These are phyloP conservation scores for Dysdera silvatica DNA, from an alignment of 1,140 invertebrate genomes.

Conservation along the genomic window DNA sequence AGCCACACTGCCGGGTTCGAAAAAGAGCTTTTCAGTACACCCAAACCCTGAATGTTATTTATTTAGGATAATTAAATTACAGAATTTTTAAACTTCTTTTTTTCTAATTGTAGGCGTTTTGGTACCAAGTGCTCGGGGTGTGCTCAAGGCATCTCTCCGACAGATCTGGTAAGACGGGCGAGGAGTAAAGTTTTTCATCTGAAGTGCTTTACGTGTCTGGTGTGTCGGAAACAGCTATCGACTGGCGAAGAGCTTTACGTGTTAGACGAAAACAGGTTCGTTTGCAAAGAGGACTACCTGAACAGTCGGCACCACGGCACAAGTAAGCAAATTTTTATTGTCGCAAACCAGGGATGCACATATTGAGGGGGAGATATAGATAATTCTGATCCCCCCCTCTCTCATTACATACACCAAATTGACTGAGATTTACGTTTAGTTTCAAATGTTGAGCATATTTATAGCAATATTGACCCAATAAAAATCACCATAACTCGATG, in stretches of 20 bases:
- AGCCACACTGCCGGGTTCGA: no score
- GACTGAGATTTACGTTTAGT: no score
- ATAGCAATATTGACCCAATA: no score
- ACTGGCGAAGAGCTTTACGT: slow-evolving; percentile 97
- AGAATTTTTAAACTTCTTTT: neutral
- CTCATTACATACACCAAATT: no score
- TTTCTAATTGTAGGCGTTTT: slow-evolving; percentile 67
- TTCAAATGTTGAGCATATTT: no score
- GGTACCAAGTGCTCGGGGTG: slow-evolving; percentile 97
- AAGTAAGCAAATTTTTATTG: no score
- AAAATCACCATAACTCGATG: no score
- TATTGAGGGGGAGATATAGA: no score
- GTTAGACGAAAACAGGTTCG: slow-evolving; percentile 94
- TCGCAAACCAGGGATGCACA: no score
- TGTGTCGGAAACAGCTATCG: slow-evolving; percentile 91
- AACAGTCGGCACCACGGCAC: slow-evolving; percentile 67
- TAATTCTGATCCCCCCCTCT: no score
- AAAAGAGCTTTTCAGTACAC: no score
- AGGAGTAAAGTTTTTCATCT: slow-evolving; percentile 96
- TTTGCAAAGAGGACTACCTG: slow-evolving; percentile 96
- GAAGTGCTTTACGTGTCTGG: slow-evolving; percentile 95
- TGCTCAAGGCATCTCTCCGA: slow-evolving; percentile 87
- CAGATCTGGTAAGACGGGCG: slow-evolving; percentile 89
- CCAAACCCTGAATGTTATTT: no score
- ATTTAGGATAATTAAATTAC: neutral